Base-by-base conservation (phyloP, 2,113 vertebrate genomes). In the Thunnus maccoyii region DNA sequence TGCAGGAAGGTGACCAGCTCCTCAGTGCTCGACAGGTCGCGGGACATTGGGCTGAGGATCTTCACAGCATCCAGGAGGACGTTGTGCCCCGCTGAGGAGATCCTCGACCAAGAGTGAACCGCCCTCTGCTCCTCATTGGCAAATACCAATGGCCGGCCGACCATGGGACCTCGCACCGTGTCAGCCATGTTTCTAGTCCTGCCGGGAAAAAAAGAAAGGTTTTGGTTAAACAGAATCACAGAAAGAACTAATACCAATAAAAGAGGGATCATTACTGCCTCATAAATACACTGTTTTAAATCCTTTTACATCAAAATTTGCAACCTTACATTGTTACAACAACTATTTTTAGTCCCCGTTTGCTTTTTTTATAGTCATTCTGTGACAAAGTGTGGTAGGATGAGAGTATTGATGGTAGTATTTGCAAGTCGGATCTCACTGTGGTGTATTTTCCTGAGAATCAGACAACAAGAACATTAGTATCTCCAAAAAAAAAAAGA, bases 81-180 rank as follows among this genome's bases (percentile, higher is more conserved):
- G 11, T 41, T 86, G 11, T 91, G 90, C 2, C 93, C 93, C 0
- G 93, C 93, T 1, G 92, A 89, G 0, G 89, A 87, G 32, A 94
- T 92, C 27, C 93, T 75, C 16, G 91, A 89, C 93, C 93, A 94
- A 70, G 92, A 90, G 80, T 94, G 92, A 22, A 94, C 63, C 1
- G 90, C 89, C 73, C 66, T 80, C 61, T n/a, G 77, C 76, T 93
- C 92, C 60, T 94, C 93, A 30, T 83, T 92, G 76, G 87, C 48
- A 1, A 89, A 93, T 0, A 27, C 76, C 78, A 78, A 66, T 13
- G 91, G 93, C 44, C 88, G 87, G 58, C 82, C 30, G 54, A 93
- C 84, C 71, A 76, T 32, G 25, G 87, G 77, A 52, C 84, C 87
- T 84, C 58, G 72, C 4, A 36, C 64, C 55, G 48, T 12, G 41